Conservation (phyloP, 2,113 vertebrate genomes). For the Rutilus rutilus region DNA sequence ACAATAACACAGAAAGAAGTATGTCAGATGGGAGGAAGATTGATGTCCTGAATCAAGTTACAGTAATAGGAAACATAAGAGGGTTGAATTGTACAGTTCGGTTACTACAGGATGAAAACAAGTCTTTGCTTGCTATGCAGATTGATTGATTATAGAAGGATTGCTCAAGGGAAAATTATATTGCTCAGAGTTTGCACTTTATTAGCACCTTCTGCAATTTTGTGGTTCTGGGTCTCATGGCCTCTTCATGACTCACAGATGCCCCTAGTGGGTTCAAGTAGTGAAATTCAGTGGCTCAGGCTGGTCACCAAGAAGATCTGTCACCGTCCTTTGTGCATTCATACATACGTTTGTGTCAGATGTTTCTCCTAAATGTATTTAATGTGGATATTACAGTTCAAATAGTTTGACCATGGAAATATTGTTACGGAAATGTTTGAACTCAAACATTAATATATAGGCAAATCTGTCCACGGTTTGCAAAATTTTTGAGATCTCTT, state of each 20-base stretch:
- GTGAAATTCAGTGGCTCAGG: not conserved
- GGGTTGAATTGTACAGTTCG: not conserved
- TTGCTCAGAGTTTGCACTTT: not conserved
- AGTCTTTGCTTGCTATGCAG: not conserved
- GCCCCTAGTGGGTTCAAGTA: not conserved
- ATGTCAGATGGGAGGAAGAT: not conserved
- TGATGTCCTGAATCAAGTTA: not conserved
- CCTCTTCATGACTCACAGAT: not conserved
- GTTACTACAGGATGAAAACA: not conserved
- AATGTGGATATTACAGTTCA: not conserved
- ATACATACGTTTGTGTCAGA: not conserved
- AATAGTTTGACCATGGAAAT: not conserved
- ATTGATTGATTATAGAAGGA: not conserved
- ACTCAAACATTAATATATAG: not conserved
- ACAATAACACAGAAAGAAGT: constrained; percentile 2
- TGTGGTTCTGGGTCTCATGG: not conserved
- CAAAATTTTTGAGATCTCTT: not conserved
- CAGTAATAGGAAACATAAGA: not conserved
- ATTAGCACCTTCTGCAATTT: not conserved
- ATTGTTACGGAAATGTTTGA: not conserved
- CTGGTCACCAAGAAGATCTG: not conserved
- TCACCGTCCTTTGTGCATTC: not conserved
- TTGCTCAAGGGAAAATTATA: not conserved
- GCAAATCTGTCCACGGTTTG: not conserved
- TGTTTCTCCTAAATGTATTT: not conserved